Evolutionary conservation across 2,888 invertebrate genomes (phyloP).

Genomic region (Imbricaverruca yamaguchii): DNA sequence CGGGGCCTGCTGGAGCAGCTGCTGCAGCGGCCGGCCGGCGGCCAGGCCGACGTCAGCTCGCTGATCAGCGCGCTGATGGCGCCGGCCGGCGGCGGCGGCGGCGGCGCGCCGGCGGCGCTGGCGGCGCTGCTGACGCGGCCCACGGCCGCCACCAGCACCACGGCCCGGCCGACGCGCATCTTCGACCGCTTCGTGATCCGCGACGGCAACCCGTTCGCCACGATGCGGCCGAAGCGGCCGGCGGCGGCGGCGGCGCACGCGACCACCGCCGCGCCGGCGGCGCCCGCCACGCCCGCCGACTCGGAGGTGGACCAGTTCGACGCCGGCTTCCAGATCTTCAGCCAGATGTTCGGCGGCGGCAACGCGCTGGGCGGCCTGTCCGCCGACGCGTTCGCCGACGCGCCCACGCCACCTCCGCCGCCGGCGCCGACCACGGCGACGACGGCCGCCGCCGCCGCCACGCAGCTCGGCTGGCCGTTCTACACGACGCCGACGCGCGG

Average conservation of each 20-base stretch:
- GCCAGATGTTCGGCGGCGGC: slow-evolving; percentile 16
- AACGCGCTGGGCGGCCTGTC: neutral
- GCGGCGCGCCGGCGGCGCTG: neutral
- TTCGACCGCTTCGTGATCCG: slow-evolving; percentile 8
- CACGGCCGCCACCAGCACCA: neutral
- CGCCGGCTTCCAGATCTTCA: slow-evolving; percentile 21
- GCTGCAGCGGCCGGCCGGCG: neutral
- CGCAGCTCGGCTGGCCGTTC: slow-evolving; percentile 3
- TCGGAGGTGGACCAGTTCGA: slow-evolving; percentile 1
- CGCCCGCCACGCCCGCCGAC: neutral
- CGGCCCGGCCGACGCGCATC: slow-evolving; percentile 7
- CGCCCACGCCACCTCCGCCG: neutral
- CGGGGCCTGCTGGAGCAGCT: neutral
- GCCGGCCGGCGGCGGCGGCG: neutral
- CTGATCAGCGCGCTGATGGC: neutral
- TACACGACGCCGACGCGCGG: neutral
- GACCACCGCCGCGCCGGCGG: too few species aligned
- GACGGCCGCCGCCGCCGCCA: neutral
- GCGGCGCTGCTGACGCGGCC: neutral
- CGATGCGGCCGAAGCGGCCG: neutral
- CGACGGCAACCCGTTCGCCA: slow-evolving; percentile 7
- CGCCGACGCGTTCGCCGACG: neutral
- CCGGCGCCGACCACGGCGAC: neutral
- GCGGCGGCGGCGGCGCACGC: neutral
- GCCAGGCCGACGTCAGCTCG: neutral